These are phyloP conservation scores for Elaphurus davidianus DNA, from an alignment of 2,113 vertebrate genomes.

Conservation along the genomic window DNA sequence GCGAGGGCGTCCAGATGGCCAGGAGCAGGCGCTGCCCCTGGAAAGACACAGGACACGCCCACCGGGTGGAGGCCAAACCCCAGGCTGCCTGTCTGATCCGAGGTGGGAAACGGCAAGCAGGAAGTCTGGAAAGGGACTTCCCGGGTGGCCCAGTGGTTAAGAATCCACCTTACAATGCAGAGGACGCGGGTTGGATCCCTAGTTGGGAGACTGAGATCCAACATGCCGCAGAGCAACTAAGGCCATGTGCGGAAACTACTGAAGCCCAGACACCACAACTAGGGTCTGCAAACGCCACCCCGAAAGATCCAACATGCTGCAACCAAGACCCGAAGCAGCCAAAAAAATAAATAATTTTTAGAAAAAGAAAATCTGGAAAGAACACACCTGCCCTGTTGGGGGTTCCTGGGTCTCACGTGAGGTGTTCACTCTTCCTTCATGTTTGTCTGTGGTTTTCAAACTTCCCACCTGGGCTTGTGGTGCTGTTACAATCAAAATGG, in stretches of 20 bases:
- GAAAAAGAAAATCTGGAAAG: neutral
- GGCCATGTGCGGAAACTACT: neutral
- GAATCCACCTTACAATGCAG: neutral
- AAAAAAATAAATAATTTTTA: neutral
- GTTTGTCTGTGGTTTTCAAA: neutral
- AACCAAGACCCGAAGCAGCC: neutral
- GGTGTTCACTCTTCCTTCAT: neutral
- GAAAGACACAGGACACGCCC: neutral
- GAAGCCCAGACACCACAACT: neutral
- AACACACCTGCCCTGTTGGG: accelerated
- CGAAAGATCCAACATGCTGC: neutral
- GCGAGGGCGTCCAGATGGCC: neutral
- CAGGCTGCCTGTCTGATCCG: no score
- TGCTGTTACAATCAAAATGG: no score
- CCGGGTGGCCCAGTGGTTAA: neutral
- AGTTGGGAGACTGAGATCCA: neutral
- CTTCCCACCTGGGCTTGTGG: neutral
- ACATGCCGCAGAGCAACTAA: neutral
- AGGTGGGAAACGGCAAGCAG: neutral
- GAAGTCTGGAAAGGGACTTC: neutral
- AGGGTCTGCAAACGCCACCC: neutral
- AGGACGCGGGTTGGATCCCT: neutral
- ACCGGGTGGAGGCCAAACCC: neutral
- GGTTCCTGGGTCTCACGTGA: neutral
- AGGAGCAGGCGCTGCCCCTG: neutral